Conservation (phyloP, 1,140 invertebrate genomes). For the Propsilocerus akamusi region DNA sequence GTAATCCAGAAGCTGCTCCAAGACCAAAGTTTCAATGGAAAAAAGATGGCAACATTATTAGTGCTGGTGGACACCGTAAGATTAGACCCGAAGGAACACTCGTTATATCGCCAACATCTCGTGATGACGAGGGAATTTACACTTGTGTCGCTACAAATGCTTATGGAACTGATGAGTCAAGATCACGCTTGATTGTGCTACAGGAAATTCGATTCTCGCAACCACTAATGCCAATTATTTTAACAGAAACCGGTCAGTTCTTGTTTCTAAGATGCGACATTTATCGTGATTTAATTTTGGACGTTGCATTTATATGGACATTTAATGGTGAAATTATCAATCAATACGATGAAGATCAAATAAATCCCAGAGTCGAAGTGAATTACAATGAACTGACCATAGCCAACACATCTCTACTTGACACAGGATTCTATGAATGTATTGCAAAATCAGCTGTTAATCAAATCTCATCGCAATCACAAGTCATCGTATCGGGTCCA, state of each 20-base stretch:
- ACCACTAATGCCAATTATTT: conserved; percentile 38
- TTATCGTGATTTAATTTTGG: conserved; percentile 58
- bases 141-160: conserved; percentile 73
- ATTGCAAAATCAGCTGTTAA: conserved; percentile 75
- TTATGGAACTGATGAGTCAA: conserved; percentile 60
- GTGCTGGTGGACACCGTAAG: conserved; percentile 52
- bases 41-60: conserved; percentile 70
- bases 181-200: conserved; percentile 66
- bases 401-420: conserved; percentile 62
- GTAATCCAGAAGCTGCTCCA: conserved; percentile 88
- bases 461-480: conserved; percentile 47
- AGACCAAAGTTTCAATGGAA: conserved; percentile 77
- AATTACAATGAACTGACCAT: conserved; percentile 59
- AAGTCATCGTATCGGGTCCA: conserved; percentile 59
- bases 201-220: conserved; percentile 52
- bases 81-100: conserved; percentile 71
- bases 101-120: conserved; percentile 67
- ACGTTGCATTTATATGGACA: conserved; percentile 78
- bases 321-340: conserved; percentile 68
- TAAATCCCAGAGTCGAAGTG: conserved; percentile 27
- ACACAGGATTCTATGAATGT: conserved; percentile 78
- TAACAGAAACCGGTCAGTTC: conserved; percentile 45
- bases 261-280: conserved; percentile 64
- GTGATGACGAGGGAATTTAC: conserved; percentile 76
- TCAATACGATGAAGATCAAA: conserved; percentile 28